phyloP scores from a whole-genome alignment of 2,888 invertebrate genomes.

The Cordilura impudica region DNA sequence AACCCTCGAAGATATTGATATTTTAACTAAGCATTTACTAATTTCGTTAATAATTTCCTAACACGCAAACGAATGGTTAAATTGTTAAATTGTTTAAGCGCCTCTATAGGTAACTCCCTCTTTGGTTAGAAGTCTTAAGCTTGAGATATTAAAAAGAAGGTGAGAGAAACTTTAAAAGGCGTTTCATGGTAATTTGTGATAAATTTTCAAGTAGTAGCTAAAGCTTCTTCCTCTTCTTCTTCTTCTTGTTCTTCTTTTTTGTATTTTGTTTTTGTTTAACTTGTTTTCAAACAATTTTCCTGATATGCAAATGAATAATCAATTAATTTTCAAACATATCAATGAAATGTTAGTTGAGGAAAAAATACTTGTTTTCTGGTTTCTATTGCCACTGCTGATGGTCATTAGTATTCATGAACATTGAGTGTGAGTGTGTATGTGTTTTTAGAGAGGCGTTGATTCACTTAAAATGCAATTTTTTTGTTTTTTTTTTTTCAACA shows the following conservation, averaged over 20 bases:
- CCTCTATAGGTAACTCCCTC: conserved; percentile 48
- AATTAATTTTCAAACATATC: conserved; percentile 59
- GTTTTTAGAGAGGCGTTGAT: conserved; percentile 60
- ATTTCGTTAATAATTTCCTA: conserved; percentile 27
- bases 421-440: too few species aligned
- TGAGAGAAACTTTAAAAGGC: conserved; percentile 40
- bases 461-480: conserved; percentile 61
- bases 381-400: conserved; percentile 9
- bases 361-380: conserved; percentile 37
- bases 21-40: conserved; percentile 9
- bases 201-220: conserved; percentile 40
- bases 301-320: conserved; percentile 61
- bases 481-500: conserved; percentile 5
- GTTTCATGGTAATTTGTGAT: conserved; percentile 55
- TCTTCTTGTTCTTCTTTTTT: neutral
- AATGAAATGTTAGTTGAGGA: conserved; percentile 50
- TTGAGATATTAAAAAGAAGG: neutral
- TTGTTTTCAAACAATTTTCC: conserved; percentile 9
- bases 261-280: neutral
- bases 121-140: neutral
- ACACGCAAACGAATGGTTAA: conserved; percentile 49
- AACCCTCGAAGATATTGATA: neutral
- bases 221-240: neutral
- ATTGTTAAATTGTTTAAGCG: conserved; percentile 42
- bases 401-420: conserved; percentile 36